phyloP scores from a whole-genome alignment of 2,888 invertebrate genomes.

The Stegophylla sp. region DNA sequence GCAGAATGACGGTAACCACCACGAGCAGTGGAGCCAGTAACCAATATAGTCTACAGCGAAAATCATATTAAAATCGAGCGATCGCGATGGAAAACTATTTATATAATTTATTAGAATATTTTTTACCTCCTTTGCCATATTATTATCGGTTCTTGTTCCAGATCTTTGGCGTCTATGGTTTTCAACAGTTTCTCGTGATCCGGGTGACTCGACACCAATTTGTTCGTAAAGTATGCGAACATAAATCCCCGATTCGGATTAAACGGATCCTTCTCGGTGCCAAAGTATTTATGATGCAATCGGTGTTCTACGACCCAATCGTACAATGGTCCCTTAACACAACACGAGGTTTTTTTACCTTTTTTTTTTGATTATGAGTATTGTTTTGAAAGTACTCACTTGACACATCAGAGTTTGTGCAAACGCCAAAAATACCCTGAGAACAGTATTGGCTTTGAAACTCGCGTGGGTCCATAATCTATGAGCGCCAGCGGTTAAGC shows the following conservation, averaged over 20 bases:
- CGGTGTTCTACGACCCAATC: conserved; percentile 85
- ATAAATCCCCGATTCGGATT: conserved; percentile 81
- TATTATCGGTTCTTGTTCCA: conserved; percentile 78
- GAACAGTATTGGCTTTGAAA: conserved; percentile 76
- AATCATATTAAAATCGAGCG: too few species aligned
- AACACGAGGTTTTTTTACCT: conserved; percentile 55
- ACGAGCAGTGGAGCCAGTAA: conserved; percentile 70
- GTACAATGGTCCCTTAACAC: conserved; percentile 81
- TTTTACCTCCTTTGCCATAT: conserved; percentile 82
- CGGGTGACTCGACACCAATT: conserved; percentile 72
- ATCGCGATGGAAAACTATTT: too few species aligned
- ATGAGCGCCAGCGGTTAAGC: conserved; percentile 90
- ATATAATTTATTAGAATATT: neutral
- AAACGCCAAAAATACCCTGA: conserved; percentile 79
- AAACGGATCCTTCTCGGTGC: conserved; percentile 81
- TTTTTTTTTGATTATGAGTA: neutral
- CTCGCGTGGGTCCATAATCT: conserved; percentile 89
- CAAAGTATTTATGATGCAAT: conserved; percentile 83
- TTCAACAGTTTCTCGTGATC: conserved; percentile 72
- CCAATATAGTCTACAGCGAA: conserved; percentile 15
- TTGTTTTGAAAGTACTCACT: conserved; percentile 68
- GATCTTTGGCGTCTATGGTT: conserved; percentile 79
- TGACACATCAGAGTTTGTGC: conserved; percentile 87
- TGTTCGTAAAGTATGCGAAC: conserved; percentile 79
- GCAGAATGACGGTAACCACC: conserved; percentile 73